Evolutionary conservation across 2,888 invertebrate species (phyloP), one percentile per base, ranked within the genome.

Genomic region (Drosophila testacea): DNA sequence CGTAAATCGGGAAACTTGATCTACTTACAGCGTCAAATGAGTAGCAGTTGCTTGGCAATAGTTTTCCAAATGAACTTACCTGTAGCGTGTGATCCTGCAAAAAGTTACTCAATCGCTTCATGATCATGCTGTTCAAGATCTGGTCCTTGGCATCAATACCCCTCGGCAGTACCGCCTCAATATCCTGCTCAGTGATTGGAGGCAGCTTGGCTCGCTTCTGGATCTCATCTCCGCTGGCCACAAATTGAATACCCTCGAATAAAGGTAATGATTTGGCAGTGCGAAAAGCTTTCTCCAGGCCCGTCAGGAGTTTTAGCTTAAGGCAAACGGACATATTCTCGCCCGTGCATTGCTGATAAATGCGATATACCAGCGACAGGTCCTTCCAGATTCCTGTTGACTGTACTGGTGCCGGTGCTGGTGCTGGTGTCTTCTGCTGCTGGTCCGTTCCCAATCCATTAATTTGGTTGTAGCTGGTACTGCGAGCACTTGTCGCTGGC

Each of bases 341-440:
- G 57, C 95, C 94, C 68, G 95, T 94, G 93, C 97, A 97, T 86
- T 97, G 96, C 92, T 95, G 96, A 93, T 97, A 97, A 74, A 96
- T 94, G 91, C 96, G 96, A 89, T 96, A 96, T 76, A 96, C 94
- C 86, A 95, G 94, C 81, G 95, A 94, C 6, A 96, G 92, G 84
- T 96, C 96, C 74, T 89, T 91, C 92, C 92, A 92, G 62, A 90
- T 79, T 36, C 83, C 65, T 4, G 93, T 39, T 4, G 73, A 28
- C 22, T 77, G 63, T 11, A 36, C 22, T 22, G 22, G 22, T 22
- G 22, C 22, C 3, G 22, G 22, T 3, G 22, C 22, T 22, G 22
- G 22, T 3, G 22, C 22, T 22, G 22, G 70, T 0, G 55, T 64
- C 34, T 76, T 71, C 5, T 61, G 68, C 30, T 56, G 52, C 22